Evolutionary conservation across 1,140 invertebrate genomes (phyloP).

Genomic region (Sinella curviseta): DNA sequence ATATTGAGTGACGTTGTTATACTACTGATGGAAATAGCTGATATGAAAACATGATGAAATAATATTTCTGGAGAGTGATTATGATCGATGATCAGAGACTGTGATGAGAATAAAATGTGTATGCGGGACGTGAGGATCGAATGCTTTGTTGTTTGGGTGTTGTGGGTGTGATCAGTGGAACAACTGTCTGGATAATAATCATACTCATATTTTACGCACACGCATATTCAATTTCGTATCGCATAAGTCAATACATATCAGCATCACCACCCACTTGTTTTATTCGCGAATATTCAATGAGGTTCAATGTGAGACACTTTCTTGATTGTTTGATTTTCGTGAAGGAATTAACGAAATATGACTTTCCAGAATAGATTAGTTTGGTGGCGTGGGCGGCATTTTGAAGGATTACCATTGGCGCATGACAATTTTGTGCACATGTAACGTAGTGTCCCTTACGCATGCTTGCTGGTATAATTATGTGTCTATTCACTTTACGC

Average conservation of each 20-base stretch:
- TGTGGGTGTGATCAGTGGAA: neutral
- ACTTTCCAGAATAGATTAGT: no score
- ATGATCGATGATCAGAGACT: neutral
- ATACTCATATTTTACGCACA: slow-evolving; percentile 19
- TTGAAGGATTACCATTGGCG: no score
- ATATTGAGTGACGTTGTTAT: no score
- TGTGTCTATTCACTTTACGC: no score
- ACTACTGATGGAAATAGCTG: neutral
- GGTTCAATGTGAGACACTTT: no score
- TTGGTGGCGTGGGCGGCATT: no score
- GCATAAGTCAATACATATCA: neutral
- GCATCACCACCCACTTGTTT: neutral
- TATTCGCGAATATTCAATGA: no score
- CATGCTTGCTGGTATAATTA: no score
- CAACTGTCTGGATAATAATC: slow-evolving; percentile 8
- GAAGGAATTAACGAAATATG: no score
- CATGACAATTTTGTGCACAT: no score
- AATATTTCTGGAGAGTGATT: neutral
- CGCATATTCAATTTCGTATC: slow-evolving; percentile 7
- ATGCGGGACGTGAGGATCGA: neutral
- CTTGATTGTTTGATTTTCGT: no score
- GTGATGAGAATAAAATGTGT: neutral
- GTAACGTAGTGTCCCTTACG: no score
- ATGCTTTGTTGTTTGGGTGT: neutral
- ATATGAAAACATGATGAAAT: neutral